phyloP scores from a whole-genome alignment of 2,888 invertebrate genomes.

The Chaitophorus viminalis region DNA sequence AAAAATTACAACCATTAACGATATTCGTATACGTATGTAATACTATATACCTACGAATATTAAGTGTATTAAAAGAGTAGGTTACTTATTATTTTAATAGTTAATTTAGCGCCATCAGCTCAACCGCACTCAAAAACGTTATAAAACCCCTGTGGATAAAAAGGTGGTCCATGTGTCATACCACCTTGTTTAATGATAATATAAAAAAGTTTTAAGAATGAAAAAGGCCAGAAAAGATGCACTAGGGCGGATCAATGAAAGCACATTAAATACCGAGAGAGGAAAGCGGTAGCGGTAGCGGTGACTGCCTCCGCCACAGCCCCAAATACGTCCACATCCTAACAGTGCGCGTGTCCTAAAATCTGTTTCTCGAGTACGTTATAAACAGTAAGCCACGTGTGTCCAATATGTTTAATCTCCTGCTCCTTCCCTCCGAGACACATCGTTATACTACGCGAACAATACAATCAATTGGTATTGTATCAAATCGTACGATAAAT shows the following conservation, averaged over 20 bases:
- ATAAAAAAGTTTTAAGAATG: slow-evolving; percentile 15
- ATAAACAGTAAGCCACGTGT: slow-evolving; percentile 1
- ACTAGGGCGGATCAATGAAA: slow-evolving; percentile 30
- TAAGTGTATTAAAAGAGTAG: background rate
- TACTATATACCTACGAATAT: background rate
- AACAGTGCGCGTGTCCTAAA: background rate
- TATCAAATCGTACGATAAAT: background rate
- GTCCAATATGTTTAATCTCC: background rate
- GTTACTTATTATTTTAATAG: background rate
- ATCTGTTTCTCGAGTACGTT: background rate
- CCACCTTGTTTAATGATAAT: too few species aligned
- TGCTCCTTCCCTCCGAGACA: background rate
- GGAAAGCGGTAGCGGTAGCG: background rate
- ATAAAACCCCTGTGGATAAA: background rate
- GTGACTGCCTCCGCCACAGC: background rate
- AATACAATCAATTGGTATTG: background rate
- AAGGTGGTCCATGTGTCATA: too few species aligned
- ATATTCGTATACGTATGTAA: too few species aligned
- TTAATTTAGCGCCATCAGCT: background rate
- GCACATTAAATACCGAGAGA: background rate
- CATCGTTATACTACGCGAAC: background rate
- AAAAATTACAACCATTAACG: too few species aligned
- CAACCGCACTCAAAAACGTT: background rate
- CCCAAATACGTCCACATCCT: background rate
- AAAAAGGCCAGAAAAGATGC: slow-evolving; percentile 25